phyloP scores from a whole-genome alignment of 2,888 invertebrate genomes.

The Lasioglossum lativentre region DNA sequence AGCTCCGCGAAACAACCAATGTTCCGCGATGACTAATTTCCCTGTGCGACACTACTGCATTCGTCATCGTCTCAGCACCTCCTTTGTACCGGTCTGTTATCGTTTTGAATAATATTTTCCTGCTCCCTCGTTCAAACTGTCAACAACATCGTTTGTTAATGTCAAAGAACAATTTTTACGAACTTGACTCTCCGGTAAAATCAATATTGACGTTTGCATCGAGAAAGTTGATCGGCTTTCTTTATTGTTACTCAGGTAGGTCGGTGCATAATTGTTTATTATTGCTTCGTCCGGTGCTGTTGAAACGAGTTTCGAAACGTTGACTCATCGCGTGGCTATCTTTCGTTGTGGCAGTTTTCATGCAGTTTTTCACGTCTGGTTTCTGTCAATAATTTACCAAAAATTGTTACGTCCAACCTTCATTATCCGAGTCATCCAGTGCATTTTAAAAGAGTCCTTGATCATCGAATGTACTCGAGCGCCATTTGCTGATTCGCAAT shows the following conservation, averaged over 20 bases:
- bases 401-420: no score
- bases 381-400: neutral
- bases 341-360: neutral
- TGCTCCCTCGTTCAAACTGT: neutral
- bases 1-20: neutral
- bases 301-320: neutral
- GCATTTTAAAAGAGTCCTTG: neutral
- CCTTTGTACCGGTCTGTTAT: neutral
- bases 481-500: neutral
- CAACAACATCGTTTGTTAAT: neutral
- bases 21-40: constrained; percentile 29
- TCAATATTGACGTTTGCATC: neutral
- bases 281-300: neutral
- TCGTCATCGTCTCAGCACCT: constrained; percentile 1
- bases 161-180: neutral
- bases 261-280: constrained; percentile 19
- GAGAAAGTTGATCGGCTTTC: neutral
- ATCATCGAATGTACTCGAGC: neutral
- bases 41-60: neutral
- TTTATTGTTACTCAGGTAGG: neutral
- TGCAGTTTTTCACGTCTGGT: neutral
- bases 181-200: neutral
- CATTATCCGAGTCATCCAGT: neutral
- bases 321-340: constrained; percentile 8
- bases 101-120: neutral